Evolutionary conservation across 1,140 invertebrate species (phyloP).

Genomic region (Apis laboriosa): DNA sequence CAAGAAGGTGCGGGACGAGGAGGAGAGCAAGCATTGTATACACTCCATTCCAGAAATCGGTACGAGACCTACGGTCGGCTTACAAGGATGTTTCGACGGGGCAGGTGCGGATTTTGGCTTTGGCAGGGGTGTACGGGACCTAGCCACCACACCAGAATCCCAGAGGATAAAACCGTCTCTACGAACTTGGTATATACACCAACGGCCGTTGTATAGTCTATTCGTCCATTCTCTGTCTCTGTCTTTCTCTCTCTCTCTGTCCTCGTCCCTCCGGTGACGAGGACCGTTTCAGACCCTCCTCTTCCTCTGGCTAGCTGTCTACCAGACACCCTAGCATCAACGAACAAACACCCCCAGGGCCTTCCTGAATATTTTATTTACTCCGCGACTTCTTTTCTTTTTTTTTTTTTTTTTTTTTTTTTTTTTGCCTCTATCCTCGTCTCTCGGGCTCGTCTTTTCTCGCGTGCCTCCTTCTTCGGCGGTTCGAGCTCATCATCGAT

Average conservation of each 20-base stretch:
- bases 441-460: neutral
- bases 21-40: neutral
- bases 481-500: constrained; percentile 34
- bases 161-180: constrained; percentile 71
- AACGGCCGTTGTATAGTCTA: constrained; percentile 47
- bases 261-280: constrained; percentile 3
- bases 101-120: constrained; percentile 44
- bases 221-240: constrained; percentile 12
- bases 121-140: neutral
- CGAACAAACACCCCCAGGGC: constrained; percentile 69
- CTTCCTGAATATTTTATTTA: constrained; percentile 77
- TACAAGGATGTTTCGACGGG: constrained; percentile 32
- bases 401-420: constrained; percentile 37
- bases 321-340: constrained; percentile 63
- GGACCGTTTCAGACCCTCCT: constrained; percentile 5
- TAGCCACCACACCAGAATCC: constrained; percentile 50
- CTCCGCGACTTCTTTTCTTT: constrained; percentile 36
- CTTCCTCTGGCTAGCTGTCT: constrained; percentile 19
- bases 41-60: constrained; percentile 28
- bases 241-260: neutral
- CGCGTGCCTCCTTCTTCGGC: neutral
- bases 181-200: constrained; percentile 31
- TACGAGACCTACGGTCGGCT: constrained; percentile 43
- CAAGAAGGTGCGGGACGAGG: neutral
- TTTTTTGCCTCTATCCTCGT: constrained; percentile 14